Evolutionary conservation across 2,113 vertebrate genomes (phyloP), one percentile per base, ranked within the genome.

Genomic region (Cariama cristata): DNA sequence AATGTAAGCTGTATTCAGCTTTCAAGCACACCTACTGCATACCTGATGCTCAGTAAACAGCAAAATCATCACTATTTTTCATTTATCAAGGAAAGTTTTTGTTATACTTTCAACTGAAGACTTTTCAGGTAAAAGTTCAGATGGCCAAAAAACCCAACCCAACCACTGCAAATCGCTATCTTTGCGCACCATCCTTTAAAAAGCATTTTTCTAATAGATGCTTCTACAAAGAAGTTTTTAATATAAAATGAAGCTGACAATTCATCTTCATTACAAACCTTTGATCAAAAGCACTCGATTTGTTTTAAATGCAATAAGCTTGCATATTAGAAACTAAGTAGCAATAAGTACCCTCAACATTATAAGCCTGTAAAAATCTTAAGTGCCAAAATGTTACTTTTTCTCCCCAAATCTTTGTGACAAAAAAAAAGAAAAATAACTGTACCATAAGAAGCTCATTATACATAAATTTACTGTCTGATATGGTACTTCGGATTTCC

Each of bases 381-480:
- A 2, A 72, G 28, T 40, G 86, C 6, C 6, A 86, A 76, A 92
- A 44, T 21, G 7, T 30, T 50, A 82, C 6, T 47, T 83, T 64
- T 64, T 32, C 11, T 75, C 26, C 32, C 5, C 13, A 56, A 23
- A 76, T 59, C 11, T 21, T 24, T 64, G 14, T 52, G 8, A 55
- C 3, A 5, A 77, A 42, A 74, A 50, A 27, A 55, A 58, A 45
- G 42, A n/a, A 8, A 24, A 58, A 7, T 4, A 55, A 52, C 10
- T n/a, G 9, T 72, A 60, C 7, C 6, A 12, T 2, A 2, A 64
- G 12, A 76, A 24, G 21, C 4, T 83, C 9, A 38, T 60, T 73
- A 60, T 21, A 44, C 9, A 8, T 16, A 26, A 76, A 18, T 30
- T 9, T 47, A 7, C 44, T 33, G 2, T 44, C 42, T 0, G 0